These are phyloP conservation scores for Nerophis lumbriciformis DNA, from an alignment of 2,113 vertebrate species.

Conservation along the genomic window DNA sequence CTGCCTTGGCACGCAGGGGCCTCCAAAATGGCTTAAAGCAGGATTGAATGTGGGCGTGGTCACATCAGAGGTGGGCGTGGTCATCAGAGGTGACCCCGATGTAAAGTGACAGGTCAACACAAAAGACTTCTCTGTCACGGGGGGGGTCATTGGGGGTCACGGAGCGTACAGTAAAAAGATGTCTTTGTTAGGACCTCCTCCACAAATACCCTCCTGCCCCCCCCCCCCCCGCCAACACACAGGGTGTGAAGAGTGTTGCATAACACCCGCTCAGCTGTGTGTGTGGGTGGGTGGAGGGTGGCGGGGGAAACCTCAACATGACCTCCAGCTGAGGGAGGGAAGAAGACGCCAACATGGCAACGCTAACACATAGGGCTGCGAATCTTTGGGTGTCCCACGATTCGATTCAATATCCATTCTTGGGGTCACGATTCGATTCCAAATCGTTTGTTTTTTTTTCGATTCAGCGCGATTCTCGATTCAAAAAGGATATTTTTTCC, in stretches of 20 bases:
- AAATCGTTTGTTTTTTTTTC: too few species aligned
- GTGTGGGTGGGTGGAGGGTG: slow-evolving; percentile 18
- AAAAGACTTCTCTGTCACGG: slow-evolving; percentile 11
- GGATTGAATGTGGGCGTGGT: slow-evolving; percentile 37
- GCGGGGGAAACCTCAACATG: slow-evolving; percentile 16
- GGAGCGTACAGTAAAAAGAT: slow-evolving; percentile 36
- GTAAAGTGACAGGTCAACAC: slow-evolving; percentile 42
- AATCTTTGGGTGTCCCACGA: too few species aligned
- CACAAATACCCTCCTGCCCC: slow-evolving; percentile 32
- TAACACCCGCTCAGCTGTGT: slow-evolving; percentile 29
- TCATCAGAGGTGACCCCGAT: slow-evolving; percentile 34
- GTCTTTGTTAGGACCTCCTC: slow-evolving; percentile 60
- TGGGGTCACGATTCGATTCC: too few species aligned
- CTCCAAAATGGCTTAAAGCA: slow-evolving; percentile 33
- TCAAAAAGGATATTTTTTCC: too few species aligned
- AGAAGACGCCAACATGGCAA: too few species aligned
- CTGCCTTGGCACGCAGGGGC: slow-evolving; percentile 53
- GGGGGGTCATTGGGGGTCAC: slow-evolving; percentile 20
- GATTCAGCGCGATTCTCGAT: too few species aligned
- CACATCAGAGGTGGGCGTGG: slow-evolving; percentile 41
- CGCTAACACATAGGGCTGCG: slow-evolving; percentile 20
- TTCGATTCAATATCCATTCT: too few species aligned
- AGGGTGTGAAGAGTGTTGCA: slow-evolving; percentile 48
- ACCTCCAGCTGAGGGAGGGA: slow-evolving; percentile 23
- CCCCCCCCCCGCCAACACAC: slow-evolving; percentile 7